Evolutionary conservation across 2,113 vertebrate genomes (phyloP), one percentile per base, ranked within the genome.

Genomic region (Chloroceryle aenea): DNA sequence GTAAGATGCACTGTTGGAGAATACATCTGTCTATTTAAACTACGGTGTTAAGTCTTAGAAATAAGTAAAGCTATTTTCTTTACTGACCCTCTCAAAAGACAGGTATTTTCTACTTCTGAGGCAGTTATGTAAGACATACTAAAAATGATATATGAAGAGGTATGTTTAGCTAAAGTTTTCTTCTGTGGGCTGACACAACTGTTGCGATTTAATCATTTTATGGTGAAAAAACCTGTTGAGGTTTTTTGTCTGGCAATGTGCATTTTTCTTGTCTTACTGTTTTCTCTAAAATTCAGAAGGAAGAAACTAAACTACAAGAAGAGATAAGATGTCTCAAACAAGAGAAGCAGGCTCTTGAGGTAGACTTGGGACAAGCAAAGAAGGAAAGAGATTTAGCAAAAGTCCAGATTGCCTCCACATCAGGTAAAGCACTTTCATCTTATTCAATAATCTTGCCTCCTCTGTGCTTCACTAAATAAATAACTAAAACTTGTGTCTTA

Each of bases 311-410:
- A 87, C 98, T 99, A 50, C 96, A 96, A 36, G 98, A 98, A 94
- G 98, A 99, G 19, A 95, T 98, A 82, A 98, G 89, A 91, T 97
- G 86, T 77, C 96, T 99, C 67, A 98, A 98, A 86, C 99, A 99
- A 90, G 99, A 99, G 55, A 99, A 99, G 62, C 98, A 99, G 97
- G 98, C 98, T 84, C 97, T 99, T 82, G 98, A 99, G 74, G 98
- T 99, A 22, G 99, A 99, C 74, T 95, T 99, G 87, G 98, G 98
- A 86, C 98, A 98, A 78, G 95, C 98, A 94, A 99, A 97, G 93
- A 99, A 98, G 85, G 99, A 99, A 80, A 97, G 98, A 95, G 98
- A 99, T 94, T 91, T 98, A 66, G 98, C 98, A 20, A 98, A 98
- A 98, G 93, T 94, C 30, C 98, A 98, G 93, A 90, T 97, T 82